A percentile compares a stretch with the other conserved stretches of the same genome.
phyloP scores from a whole-genome alignment of 2,113 vertebrate genomes.

The Natator depressus region DNA sequence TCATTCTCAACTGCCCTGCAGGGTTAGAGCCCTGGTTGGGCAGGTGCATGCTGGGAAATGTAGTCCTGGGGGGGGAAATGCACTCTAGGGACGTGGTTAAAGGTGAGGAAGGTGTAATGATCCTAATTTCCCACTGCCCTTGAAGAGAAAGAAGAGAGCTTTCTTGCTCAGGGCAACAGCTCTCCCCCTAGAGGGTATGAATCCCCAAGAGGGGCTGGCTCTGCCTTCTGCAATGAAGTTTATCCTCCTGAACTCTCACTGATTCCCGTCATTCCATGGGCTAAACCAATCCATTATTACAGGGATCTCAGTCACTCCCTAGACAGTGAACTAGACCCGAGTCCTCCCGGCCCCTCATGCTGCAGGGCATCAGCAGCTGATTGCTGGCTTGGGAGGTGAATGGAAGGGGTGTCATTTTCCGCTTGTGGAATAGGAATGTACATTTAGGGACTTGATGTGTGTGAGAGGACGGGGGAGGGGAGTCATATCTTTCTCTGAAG shows the following conservation, averaged over 20 bases:
- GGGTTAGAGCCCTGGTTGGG: not conserved
- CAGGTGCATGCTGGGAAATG: not conserved
- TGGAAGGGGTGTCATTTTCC: not conserved
- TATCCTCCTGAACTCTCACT: not conserved
- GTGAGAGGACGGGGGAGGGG: no score
- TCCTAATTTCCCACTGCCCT: not conserved
- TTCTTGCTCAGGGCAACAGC: not conserved
- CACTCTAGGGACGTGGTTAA: not conserved
- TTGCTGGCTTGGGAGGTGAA: not conserved
- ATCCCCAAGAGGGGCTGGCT: not conserved
- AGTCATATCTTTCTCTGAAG: not conserved
- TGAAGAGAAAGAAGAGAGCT: not conserved
- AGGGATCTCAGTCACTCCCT: not conserved
- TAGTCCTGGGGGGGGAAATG: not conserved
- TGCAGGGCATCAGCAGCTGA: not conserved
- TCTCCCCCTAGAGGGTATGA: not conserved
- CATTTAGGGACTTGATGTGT: not conserved
- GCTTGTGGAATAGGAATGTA: not conserved
- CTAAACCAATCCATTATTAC: not conserved
- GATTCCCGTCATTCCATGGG: accelerated
- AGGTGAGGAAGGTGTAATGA: not conserved
- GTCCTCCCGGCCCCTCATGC: not conserved
- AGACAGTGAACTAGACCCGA: not conserved
- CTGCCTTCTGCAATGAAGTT: not conserved
- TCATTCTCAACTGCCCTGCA: no score